Evolutionary conservation across 2,888 invertebrate genomes (phyloP).

Genomic region (Amphipyra berbera): DNA sequence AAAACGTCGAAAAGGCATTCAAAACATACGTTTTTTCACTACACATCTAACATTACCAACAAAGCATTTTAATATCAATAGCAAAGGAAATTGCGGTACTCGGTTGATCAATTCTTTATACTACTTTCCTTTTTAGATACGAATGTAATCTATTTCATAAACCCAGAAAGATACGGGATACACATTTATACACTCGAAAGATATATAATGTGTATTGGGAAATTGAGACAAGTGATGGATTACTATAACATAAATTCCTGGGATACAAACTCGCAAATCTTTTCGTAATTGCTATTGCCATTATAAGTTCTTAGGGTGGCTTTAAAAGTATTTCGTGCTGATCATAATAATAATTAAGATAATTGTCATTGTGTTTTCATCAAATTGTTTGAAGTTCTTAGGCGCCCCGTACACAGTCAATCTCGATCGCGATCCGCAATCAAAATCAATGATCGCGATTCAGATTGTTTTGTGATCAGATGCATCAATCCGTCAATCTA

Average conservation of each 20-base stretch:
- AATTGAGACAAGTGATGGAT: slow-evolving; percentile 16
- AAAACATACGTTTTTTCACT: not conserved
- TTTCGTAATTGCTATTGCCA: not conserved
- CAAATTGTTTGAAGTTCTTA: no score
- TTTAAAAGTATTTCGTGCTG: no score
- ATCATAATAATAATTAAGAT: no score
- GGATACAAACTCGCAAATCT: not conserved
- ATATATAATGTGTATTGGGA: slow-evolving; percentile 2
- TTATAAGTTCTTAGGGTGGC: not conserved
- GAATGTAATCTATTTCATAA: slow-evolving; percentile 21
- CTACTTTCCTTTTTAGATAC: slow-evolving; percentile 1
- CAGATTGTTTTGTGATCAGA: no score
- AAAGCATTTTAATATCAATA: slow-evolving; percentile 7
- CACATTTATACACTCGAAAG: slow-evolving; percentile 1
- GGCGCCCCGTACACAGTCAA: no score
- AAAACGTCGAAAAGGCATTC: not conserved
- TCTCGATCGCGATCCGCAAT: no score
- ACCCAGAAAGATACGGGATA: not conserved
- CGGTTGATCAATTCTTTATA: slow-evolving; percentile 8
- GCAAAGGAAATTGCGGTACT: slow-evolving; percentile 13
- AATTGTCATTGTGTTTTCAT: no score
- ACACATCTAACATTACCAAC: not conserved
- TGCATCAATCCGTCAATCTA: no score
- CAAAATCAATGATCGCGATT: no score
- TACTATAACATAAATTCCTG: slow-evolving; percentile 3